These are phyloP conservation scores for Mythimna ferrago DNA, from an alignment of 2,888 invertebrate species.

Conservation along the genomic window DNA sequence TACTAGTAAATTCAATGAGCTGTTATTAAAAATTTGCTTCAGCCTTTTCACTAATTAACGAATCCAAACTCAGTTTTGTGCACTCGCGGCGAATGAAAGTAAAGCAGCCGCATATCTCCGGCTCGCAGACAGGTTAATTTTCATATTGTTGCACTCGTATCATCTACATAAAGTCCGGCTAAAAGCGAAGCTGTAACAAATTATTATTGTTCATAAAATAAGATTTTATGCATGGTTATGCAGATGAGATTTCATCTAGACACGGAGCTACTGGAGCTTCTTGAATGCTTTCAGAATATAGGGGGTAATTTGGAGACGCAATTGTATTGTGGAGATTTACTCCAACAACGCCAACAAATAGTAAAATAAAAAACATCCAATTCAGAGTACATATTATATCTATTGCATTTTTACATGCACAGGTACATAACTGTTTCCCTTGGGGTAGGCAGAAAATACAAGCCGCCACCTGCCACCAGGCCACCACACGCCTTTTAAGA, in stretches of 20 bases:
- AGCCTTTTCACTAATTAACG: constrained; percentile 47
- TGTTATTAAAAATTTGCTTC: constrained; percentile 56
- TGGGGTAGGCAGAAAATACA: too few relatives aligned
- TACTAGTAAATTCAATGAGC: constrained; percentile 61
- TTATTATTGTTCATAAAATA: constrained; percentile 64
- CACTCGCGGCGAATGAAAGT: constrained; percentile 32
- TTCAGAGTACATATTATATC: too few relatives aligned
- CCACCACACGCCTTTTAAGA: too few relatives aligned
- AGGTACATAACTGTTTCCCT: too few relatives aligned
- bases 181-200: constrained; percentile 55
- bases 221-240: constrained; percentile 65
- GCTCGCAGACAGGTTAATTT: constrained; percentile 57
- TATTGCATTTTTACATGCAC: too few relatives aligned
- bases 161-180: constrained; percentile 50
- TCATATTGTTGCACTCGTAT: constrained; percentile 54
- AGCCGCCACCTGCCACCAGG: too few relatives aligned
- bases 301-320: constrained; percentile 49
- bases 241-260: constrained; percentile 60
- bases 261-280: constrained; percentile 50
- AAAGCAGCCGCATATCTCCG: constrained; percentile 29
- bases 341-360: too few relatives aligned
- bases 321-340: constrained; percentile 19
- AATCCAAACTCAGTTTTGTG: constrained; percentile 27
- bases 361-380: too few relatives aligned
- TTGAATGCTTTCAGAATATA: constrained; percentile 40